Percentiles rank a stretch among this genome's conserved stretches.
Evolutionary conservation across 2,113 vertebrate species (phyloP).

Genomic region (Eclectus roratus): DNA sequence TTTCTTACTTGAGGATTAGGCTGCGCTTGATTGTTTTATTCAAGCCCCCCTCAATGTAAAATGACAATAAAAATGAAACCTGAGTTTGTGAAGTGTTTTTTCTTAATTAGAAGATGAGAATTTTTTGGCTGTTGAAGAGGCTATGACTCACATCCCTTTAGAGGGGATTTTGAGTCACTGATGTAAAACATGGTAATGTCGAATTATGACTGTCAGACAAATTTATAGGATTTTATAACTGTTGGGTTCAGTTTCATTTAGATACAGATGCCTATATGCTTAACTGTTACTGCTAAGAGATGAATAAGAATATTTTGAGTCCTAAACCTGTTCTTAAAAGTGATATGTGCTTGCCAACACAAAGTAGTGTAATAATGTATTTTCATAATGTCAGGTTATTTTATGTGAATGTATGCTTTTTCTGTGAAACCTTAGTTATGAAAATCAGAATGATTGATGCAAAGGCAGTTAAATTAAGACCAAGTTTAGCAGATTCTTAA

Average conservation of each 20-base stretch:
- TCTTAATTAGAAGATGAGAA: background rate
- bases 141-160: background rate
- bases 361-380: background rate
- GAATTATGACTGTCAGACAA: background rate
- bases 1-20: background rate
- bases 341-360: background rate
- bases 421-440: background rate
- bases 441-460: background rate
- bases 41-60: background rate
- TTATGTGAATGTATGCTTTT: background rate
- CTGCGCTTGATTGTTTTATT: background rate
- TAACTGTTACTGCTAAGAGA: background rate
- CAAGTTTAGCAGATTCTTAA: background rate
- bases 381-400: background rate
- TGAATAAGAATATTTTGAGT: background rate
- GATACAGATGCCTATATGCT: background rate
- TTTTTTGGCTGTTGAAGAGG: background rate
- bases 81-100: background rate
- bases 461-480: background rate
- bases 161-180: background rate
- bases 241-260: background rate
- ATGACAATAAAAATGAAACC: background rate
- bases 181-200: background rate
- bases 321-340: background rate
- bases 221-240: background rate